Conservation (phyloP, 2,797 vertebrate genomes). For the Parauchenoglanis ngamensis region DNA sequence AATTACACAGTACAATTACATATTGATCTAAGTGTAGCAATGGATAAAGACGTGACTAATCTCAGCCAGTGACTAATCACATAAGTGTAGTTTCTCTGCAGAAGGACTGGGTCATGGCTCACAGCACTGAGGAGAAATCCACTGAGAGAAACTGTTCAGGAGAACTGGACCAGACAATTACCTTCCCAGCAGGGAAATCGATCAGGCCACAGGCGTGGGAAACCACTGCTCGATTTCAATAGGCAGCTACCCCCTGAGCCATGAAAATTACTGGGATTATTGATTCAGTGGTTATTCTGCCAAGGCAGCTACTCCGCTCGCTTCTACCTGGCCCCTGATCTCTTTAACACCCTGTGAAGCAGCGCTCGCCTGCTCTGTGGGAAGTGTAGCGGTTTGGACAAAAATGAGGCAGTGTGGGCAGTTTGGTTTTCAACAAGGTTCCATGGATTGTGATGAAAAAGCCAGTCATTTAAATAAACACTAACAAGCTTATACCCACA, state of each 20-base stretch:
- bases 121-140: conserved; percentile 21
- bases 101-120: conserved; percentile 35
- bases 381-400: conserved; percentile 47
- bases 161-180: conserved; percentile 49
- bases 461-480: conserved; percentile 60
- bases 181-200: conserved; percentile 56
- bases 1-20: background rate
- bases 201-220: conserved; percentile 58
- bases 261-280: conserved; percentile 57
- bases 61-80: conserved; percentile 38
- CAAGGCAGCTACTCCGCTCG: conserved; percentile 44
- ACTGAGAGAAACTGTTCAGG: conserved; percentile 32
- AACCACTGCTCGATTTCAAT: conserved; percentile 58
- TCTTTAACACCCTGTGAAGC: conserved; percentile 51
- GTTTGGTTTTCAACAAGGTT: conserved; percentile 55
- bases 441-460: conserved; percentile 52
- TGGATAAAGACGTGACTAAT: conserved; percentile 17
- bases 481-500: conserved; percentile 48
- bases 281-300: conserved; percentile 57
- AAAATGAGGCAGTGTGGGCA: conserved; percentile 54
- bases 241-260: conserved; percentile 45
- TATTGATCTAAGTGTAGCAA: background rate
- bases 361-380: conserved; percentile 35
- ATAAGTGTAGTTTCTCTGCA: conserved; percentile 38
- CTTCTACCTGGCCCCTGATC: conserved; percentile 55